A percentile compares a stretch with the other conserved stretches of the same genome.
These are phyloP conservation scores for Gobio gobio DNA, from an alignment of 2,113 vertebrate species.

Conservation along the genomic window DNA sequence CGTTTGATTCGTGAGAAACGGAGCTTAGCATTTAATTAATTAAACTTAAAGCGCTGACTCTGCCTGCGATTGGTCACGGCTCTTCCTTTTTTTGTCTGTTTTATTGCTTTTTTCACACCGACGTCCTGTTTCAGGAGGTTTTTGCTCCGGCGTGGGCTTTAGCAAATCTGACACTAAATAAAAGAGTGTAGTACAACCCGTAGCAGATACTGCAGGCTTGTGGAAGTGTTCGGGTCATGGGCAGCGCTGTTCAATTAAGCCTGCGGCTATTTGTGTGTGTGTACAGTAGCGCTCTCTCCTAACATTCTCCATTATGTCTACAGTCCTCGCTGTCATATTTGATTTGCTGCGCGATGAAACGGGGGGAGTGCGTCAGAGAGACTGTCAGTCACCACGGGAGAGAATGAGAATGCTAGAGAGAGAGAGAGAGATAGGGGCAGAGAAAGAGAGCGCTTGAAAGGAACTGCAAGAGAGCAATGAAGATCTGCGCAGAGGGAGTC, in stretches of 20 bases:
- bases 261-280: conserved; percentile 62
- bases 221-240: conserved; percentile 54
- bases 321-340: conserved; percentile 69
- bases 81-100: conserved; percentile 7
- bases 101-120: neutral
- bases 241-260: conserved; percentile 63
- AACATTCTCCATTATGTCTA: conserved; percentile 64
- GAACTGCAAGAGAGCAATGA: conserved; percentile 29
- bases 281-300: conserved; percentile 57
- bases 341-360: conserved; percentile 63
- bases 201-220: conserved; percentile 28
- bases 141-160: neutral
- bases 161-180: neutral
- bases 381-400: conserved; percentile 55
- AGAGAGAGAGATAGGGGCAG: conserved; percentile 16
- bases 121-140: neutral
- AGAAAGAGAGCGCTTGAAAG: conserved; percentile 33
- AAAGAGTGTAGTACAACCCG: neutral
- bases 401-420: neutral
- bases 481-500: conserved; percentile 32
- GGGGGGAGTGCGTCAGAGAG: conserved; percentile 48
- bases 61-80: conserved; percentile 27
- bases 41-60: conserved; percentile 39
- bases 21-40: conserved; percentile 44
- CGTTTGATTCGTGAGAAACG: conserved; percentile 13